Evolutionary conservation across 2,888 invertebrate genomes (phyloP).

Genomic region (Heliconius ethilla): DNA sequence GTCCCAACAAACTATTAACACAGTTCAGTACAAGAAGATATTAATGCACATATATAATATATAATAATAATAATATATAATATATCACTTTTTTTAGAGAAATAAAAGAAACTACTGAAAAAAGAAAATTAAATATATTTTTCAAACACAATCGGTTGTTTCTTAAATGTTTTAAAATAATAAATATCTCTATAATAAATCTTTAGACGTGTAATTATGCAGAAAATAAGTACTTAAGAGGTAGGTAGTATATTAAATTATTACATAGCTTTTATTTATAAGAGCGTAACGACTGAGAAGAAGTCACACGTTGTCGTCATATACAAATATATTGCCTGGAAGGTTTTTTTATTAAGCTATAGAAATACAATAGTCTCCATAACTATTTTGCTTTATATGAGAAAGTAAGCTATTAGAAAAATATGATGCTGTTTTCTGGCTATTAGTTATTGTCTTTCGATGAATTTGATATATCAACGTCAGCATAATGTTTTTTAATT

Average conservation of each 20-base stretch:
- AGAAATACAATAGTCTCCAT: neutral
- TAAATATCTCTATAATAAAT: neutral
- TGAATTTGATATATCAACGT: neutral
- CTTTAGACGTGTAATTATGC: neutral
- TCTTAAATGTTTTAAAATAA: too few species aligned
- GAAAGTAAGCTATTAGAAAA: too few species aligned
- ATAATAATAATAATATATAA: constrained; percentile 42
- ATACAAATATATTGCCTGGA: neutral
- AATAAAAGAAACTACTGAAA: neutral
- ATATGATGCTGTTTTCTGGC: neutral
- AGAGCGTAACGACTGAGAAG: too few species aligned
- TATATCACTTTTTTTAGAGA: constrained; percentile 37
- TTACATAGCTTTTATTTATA: neutral
- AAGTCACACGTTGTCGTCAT: neutral
- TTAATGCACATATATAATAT: constrained; percentile 41
- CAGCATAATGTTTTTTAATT: neutral
- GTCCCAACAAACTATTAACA: constrained; percentile 73
- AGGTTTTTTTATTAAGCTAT: neutral
- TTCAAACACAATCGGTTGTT: neutral
- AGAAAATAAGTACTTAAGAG: neutral
- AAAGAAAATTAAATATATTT: neutral
- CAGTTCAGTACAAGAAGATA: constrained; percentile 73
- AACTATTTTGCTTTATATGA: neutral
- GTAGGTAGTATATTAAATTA: neutral
- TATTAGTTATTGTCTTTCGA: neutral